These are phyloP conservation scores for Cebus imitator DNA, from an alignment of 2,113 vertebrate genomes.

Conservation along the genomic window DNA sequence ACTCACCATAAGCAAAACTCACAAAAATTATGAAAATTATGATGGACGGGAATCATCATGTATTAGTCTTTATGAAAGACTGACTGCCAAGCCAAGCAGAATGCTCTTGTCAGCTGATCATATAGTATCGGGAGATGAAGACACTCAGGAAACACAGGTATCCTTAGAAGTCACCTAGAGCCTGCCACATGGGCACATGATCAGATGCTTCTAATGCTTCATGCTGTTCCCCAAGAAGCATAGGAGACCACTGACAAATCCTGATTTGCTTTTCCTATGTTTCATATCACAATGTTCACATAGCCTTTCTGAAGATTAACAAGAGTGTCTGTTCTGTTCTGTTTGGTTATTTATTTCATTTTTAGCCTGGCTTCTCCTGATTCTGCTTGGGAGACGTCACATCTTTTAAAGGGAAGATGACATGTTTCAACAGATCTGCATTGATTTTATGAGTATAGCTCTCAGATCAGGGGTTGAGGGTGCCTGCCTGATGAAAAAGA, in stretches of 20 bases:
- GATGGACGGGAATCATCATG: not conserved
- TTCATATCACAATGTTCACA: not conserved
- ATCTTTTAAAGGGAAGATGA: not conserved
- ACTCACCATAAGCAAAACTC: not conserved
- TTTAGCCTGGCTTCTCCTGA: not conserved
- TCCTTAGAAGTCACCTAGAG: not conserved
- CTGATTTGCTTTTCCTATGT: not conserved
- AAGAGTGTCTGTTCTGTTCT: not conserved
- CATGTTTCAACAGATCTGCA: not conserved
- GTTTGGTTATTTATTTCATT: not conserved
- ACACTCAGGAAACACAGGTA: not conserved
- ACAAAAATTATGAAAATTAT: not conserved
- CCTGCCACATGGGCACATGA: too few relatives aligned
- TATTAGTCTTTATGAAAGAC: not conserved
- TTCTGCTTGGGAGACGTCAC: not conserved
- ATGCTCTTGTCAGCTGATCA: not conserved
- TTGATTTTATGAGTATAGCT: not conserved
- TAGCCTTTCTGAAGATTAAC: not conserved
- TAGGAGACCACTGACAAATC: not conserved
- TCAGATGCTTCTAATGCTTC: rapidly evolving
- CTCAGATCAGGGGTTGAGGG: not conserved
- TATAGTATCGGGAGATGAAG: not conserved
- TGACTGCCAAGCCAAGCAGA: not conserved
- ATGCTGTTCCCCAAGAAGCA: not conserved
- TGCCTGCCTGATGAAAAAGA: not conserved